Evolutionary conservation across 30 jellyfish, hydroid and myxozoan genomes (phyloP).

Genomic region (Turritopsis rubra): DNA sequence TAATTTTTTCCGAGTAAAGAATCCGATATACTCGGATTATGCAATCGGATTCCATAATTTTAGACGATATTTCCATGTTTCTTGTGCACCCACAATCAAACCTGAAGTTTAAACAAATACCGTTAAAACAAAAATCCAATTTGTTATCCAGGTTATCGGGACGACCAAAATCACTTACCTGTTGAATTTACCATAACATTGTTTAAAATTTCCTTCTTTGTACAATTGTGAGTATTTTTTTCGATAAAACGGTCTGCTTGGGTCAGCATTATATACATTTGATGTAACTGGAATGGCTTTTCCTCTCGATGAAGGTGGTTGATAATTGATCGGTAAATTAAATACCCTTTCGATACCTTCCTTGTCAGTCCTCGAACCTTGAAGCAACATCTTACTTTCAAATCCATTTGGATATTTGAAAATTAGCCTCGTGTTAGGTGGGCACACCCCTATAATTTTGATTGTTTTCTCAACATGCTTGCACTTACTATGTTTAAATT

Average conservation of each 20-base stretch:
- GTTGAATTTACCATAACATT: conserved; percentile 53
- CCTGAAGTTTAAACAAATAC: conserved; percentile 29
- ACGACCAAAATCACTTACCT: too few relatives aligned
- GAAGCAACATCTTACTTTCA: background rate
- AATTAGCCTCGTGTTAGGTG: background rate
- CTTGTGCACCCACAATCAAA: conserved; percentile 54
- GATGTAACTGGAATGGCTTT: conserved; percentile 69
- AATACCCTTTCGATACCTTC: conserved; percentile 51
- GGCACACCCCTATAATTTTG: background rate
- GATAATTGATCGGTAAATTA: conserved; percentile 68
- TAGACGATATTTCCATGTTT: conserved; percentile 49
- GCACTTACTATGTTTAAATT: conserved; percentile 13
- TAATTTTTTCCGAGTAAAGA: conserved; percentile 31
- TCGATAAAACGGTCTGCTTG: conserved; percentile 54
- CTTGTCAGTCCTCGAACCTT: conserved; percentile 37
- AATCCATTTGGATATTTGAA: conserved; percentile 2
- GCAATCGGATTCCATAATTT: conserved; percentile 61
- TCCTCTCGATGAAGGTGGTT: conserved; percentile 80
- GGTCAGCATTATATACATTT: conserved; percentile 83
- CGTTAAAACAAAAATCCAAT: too few relatives aligned
- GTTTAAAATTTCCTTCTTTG: conserved; percentile 41
- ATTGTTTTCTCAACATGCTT: background rate
- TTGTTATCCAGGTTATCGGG: too few relatives aligned
- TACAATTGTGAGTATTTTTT: conserved; percentile 43
- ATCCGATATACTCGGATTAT: conserved; percentile 55